Conservation (phyloP, 2,797 vertebrate species). For the Coluber constrictor region DNA sequence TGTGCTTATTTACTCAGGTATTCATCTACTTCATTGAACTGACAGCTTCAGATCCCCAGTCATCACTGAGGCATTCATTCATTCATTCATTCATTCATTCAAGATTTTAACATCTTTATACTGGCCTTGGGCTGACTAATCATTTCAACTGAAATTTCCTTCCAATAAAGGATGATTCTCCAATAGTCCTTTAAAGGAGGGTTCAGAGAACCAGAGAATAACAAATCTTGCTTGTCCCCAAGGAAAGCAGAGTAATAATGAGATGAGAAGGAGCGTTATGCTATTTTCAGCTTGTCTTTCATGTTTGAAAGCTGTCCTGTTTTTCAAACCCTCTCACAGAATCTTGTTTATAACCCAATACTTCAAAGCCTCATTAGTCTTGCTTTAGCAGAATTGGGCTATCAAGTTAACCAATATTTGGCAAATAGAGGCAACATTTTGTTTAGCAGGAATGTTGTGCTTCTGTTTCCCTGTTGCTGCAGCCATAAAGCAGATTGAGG, state of each 20-base stretch:
- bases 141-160: background rate
- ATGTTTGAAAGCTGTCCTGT: background rate
- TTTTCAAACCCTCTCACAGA: background rate
- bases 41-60: background rate
- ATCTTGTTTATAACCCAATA: background rate
- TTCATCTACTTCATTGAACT: background rate
- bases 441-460: background rate
- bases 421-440: background rate
- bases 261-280: background rate
- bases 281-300: background rate
- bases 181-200: background rate
- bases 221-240: background rate
- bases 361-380: background rate
- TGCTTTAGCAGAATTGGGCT: background rate
- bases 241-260: background rate
- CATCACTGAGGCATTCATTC: background rate
- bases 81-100: background rate
- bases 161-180: background rate
- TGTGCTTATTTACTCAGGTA: background rate
- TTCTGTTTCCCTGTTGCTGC: background rate
- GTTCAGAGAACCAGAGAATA: background rate
- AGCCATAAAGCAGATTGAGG: conserved; percentile 13
- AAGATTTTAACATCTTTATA: background rate
- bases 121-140: background rate
- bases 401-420: background rate